Conservation (phyloP, 2,113 vertebrate genomes). For the Psephotus haematonotus region DNA sequence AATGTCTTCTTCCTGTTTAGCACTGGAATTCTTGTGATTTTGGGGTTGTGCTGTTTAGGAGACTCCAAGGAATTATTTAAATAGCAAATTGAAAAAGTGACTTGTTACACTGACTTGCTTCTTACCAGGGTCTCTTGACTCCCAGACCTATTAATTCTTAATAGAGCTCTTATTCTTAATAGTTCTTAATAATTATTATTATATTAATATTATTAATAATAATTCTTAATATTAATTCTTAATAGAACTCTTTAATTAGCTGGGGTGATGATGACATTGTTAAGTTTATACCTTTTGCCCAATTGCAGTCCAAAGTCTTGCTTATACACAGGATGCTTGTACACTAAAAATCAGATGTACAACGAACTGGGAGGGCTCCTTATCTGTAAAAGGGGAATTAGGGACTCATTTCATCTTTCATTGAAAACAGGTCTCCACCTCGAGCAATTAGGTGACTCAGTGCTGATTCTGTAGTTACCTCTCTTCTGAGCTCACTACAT, state of each 20-base stretch:
- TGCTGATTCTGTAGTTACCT: background rate
- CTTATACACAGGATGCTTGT: background rate
- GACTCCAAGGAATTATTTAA: background rate
- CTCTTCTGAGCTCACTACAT: background rate
- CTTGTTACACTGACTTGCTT: background rate
- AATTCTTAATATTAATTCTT: constrained; percentile 43
- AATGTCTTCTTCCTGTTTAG: background rate
- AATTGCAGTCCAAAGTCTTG: background rate
- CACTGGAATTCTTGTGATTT: background rate
- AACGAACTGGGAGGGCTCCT: background rate
- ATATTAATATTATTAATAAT: background rate
- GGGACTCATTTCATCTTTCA: background rate
- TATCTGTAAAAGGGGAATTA: background rate
- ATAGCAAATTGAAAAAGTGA: background rate
- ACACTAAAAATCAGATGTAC: background rate
- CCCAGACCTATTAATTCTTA: constrained; percentile 33
- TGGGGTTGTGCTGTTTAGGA: background rate
- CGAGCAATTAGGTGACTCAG: background rate
- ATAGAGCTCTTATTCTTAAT: background rate
- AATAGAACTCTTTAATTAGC: background rate
- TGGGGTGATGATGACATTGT: background rate
- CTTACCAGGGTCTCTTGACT: background rate
- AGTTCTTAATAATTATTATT: too few relatives aligned
- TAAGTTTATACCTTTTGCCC: background rate
- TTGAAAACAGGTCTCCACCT: background rate